Evolutionary conservation across 1,140 invertebrate genomes (phyloP).

Genomic region (Streblospio benedicti): DNA sequence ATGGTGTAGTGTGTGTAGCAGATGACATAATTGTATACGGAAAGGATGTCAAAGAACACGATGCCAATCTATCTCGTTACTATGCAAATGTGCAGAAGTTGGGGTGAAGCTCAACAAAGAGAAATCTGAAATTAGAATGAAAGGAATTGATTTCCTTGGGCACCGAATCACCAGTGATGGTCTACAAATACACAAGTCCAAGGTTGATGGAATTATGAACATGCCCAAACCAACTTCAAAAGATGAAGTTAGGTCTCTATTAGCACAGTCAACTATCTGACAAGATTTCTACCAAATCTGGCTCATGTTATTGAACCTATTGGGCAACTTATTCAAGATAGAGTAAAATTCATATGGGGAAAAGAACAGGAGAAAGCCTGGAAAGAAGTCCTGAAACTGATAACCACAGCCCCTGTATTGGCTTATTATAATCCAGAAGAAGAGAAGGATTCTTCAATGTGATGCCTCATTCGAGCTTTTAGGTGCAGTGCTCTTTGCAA

Average conservation of each 20-base stretch:
- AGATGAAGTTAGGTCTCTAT: conserved; percentile 20
- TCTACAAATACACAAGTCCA: conserved; percentile 37
- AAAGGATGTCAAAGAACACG: no score
- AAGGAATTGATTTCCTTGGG: conserved; percentile 8
- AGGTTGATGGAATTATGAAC: conserved; percentile 34
- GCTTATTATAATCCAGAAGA: conserved; percentile 2
- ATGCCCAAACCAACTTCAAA: conserved; percentile 20
- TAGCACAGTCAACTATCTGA: conserved; percentile 27
- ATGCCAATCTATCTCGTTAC: conserved; percentile 22
- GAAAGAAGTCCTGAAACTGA: conserved; percentile 19
- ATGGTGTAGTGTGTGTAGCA: no score
- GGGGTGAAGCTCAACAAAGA: conserved; percentile 39
- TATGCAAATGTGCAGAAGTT: conserved; percentile 31
- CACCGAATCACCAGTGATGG: conserved; percentile 40
- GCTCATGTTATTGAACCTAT: background rate
- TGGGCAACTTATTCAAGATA: conserved; percentile 8
- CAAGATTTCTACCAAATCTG: conserved; percentile 20
- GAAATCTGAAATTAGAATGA: conserved; percentile 23
- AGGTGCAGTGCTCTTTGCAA: conserved; percentile 4
- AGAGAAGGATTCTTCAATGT: background rate
- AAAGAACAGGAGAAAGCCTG: conserved; percentile 16
- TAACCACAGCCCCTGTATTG: conserved; percentile 21
- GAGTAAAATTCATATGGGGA: conserved; percentile 17
- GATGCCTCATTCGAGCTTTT: conserved; percentile 1
- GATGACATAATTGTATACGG: no score